phyloP scores from a whole-genome alignment of 2,888 invertebrate species.

The Isotomurus palustris region DNA sequence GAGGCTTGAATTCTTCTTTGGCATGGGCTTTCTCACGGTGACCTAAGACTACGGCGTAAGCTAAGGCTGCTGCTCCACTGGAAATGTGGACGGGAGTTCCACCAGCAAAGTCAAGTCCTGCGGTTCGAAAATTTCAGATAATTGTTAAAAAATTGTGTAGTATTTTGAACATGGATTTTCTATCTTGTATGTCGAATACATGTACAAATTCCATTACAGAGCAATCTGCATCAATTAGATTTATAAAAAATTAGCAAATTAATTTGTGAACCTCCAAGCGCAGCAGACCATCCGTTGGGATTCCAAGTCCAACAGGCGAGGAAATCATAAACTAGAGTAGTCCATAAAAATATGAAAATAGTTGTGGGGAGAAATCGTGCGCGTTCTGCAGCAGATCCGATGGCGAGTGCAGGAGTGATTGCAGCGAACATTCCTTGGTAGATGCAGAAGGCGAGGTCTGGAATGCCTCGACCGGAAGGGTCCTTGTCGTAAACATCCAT shows the following conservation, averaged over 20 bases:
- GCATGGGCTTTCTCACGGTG: conserved; percentile 20
- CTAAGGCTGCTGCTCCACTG: conserved; percentile 27
- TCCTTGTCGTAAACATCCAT: conserved; percentile 20
- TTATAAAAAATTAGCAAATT: no score
- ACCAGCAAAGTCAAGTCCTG: conserved; percentile 40
- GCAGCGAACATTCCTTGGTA: conserved; percentile 40
- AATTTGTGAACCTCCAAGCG: conserved; percentile 27
- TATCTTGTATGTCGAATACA: no score
- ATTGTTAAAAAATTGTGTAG: background rate
- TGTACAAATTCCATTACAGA: no score
- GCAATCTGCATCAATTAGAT: no score
- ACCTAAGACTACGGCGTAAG: conserved; percentile 28
- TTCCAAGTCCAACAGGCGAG: conserved; percentile 42
- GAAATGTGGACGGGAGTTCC: conserved; percentile 22
- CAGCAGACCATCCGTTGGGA: conserved; percentile 26
- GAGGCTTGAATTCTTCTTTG: conserved; percentile 23
- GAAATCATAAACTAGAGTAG: conserved; percentile 40
- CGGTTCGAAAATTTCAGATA: background rate
- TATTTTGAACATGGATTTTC: no score
- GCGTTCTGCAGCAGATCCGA: conserved; percentile 38
- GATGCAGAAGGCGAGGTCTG: conserved; percentile 38
- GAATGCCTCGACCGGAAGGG: conserved; percentile 22
- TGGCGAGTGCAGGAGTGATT: conserved; percentile 39
- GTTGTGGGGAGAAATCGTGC: conserved; percentile 33
- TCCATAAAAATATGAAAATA: conserved; percentile 40